Evolutionary conservation across 2,113 vertebrate species (phyloP).

Genomic region (Kryptolebias marmoratus): DNA sequence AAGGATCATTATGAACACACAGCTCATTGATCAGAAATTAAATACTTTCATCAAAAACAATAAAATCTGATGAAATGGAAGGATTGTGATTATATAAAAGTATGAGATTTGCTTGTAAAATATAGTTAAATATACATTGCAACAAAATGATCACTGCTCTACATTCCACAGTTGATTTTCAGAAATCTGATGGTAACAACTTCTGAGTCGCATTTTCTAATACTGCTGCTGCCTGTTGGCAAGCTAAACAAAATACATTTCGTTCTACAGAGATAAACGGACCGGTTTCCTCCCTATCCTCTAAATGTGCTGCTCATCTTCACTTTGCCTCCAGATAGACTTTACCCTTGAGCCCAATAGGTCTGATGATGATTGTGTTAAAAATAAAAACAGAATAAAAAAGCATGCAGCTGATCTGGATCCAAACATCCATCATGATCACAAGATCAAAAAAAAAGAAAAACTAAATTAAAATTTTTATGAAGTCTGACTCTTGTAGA

Average conservation of each 20-base stretch:
- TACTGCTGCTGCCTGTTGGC: conserved; percentile 3
- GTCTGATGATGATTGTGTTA: not conserved
- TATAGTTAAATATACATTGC: not conserved
- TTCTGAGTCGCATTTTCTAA: conserved; percentile 21
- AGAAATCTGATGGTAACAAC: not conserved
- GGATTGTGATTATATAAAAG: not conserved
- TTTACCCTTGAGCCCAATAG: not conserved
- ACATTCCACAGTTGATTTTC: conserved; percentile 6
- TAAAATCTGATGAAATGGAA: not conserved
- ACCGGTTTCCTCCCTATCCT: conserved; percentile 1
- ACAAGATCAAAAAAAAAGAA: not conserved
- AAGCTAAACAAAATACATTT: conserved; percentile 9
- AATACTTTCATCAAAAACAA: not conserved
- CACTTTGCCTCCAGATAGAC: not conserved
- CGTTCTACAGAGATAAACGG: conserved; percentile 11
- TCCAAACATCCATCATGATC: conserved; percentile 6
- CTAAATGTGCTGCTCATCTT: conserved; percentile 3
- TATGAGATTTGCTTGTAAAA: not conserved
- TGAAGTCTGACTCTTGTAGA: not conserved
- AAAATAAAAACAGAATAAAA: not conserved
- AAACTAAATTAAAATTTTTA: conserved; percentile 3
- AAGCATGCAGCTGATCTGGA: not conserved
- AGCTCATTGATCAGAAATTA: conserved; percentile 86
- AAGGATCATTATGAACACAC: conserved; percentile 44
- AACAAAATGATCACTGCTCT: conserved; percentile 25